Conservation (phyloP, 2,113 vertebrate species). For the Phylloscopus trochilus region DNA sequence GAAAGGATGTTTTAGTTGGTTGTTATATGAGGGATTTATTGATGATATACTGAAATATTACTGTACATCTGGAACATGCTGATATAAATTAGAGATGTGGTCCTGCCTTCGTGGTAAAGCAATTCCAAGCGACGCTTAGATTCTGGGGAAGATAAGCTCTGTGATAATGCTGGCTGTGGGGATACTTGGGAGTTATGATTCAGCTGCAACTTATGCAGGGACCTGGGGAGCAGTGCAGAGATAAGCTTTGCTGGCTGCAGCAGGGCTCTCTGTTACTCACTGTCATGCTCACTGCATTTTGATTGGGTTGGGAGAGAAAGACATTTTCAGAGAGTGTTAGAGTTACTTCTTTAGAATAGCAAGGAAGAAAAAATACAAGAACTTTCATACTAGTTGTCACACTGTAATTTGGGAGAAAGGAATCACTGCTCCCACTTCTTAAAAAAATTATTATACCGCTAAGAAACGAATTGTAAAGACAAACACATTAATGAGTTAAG, state of each 20-base stretch:
- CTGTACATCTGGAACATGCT: neutral
- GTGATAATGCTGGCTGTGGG: neutral
- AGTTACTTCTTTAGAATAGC: neutral
- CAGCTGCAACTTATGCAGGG: neutral
- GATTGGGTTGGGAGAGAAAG: neutral
- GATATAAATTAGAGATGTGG: neutral
- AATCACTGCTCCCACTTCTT: neutral
- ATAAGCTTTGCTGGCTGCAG: neutral
- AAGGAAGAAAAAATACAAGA: neutral
- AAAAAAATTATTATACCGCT: neutral
- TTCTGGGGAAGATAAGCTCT: neutral
- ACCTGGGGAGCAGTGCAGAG: neutral
- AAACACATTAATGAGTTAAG: neutral
- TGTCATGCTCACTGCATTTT: neutral
- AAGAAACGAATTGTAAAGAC: neutral
- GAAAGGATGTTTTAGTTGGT: neutral
- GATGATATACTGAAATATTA: neutral
- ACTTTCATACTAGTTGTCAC: neutral
- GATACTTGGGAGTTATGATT: neutral
- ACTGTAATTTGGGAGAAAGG: neutral
- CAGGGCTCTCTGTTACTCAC: neutral
- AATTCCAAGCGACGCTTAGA: rapidly evolving
- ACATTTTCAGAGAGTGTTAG: neutral
- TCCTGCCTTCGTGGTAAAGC: neutral
- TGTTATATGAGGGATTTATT: neutral